Base-by-base conservation (phyloP, 2,113 vertebrate genomes). In the Podarcis muralis region DNA sequence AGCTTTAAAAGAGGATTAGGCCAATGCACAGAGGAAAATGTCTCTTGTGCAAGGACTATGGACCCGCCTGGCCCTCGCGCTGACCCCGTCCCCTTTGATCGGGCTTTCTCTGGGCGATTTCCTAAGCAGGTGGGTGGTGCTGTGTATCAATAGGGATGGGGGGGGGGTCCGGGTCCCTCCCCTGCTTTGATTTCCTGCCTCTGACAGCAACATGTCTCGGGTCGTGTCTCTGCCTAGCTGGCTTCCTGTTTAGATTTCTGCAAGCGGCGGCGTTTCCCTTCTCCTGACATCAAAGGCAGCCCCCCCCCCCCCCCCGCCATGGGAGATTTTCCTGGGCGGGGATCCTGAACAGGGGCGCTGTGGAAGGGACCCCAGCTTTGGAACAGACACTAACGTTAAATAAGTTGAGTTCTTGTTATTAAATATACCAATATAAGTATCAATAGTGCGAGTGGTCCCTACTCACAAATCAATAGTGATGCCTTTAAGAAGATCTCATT, bases 191-290 rank as follows among this genome's bases (percentile, higher is more conserved):
- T 25, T 84, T 84, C 68, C 83, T 84, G 83, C 68, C 68, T 32
- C 40, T 12, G 43, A 68, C 83, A 53, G 18, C 11, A 5, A 71
- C 6, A 5, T 4, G 20, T 57, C 83, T 57, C 59, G 9, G 3
- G 43, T 66, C 27, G n/a, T 48, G 48, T 16, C 30, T 40, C n/a
- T 25, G 30, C 22, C 5, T 57, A 1, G 5, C 69, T 4, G 3
- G 48, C 13, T 84, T 74, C 69, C 83, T 84, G 83, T 84, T 84
- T 57, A 84, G 83, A 15, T 74, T 82, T 72, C 48, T 74, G 83
- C 69, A 74, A 84, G n/a, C 69, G 4, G 69, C n/a, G 53, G 11
- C n/a, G 1, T 23, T 57, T 74, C 43, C n/a, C 53, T n/a, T 74
- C 43, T 48, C 69, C 30, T 53, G 2, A 1, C 43, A 1, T 2